Percentiles rank a stretch among this genome's conserved stretches.
These are phyloP conservation scores for Aptenodytes forsteri DNA, from an alignment of 2,113 vertebrate genomes.

Conservation along the genomic window DNA sequence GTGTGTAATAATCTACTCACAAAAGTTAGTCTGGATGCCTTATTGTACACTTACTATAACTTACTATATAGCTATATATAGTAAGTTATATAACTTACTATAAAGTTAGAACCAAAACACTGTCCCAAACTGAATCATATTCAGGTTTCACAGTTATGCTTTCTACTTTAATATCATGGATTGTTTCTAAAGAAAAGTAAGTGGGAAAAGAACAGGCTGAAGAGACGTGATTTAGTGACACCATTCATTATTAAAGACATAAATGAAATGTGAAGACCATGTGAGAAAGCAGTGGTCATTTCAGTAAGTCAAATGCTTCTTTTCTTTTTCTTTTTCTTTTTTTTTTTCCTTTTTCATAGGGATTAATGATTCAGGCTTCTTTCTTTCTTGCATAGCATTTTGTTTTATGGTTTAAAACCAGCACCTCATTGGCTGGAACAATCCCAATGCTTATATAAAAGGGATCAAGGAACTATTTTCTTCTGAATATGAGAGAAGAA, in stretches of 20 bases:
- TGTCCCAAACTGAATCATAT: background rate
- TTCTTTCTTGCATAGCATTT: background rate
- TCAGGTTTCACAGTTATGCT: background rate
- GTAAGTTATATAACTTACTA: background rate
- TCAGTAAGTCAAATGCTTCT: background rate
- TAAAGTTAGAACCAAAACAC: background rate
- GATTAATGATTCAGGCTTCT: background rate
- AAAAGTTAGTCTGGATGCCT: background rate
- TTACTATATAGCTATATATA: too few species aligned
- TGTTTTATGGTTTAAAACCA: background rate
- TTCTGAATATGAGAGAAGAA: background rate
- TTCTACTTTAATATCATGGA: background rate
- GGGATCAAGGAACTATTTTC: background rate
- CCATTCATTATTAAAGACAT: background rate
- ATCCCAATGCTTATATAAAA: background rate
- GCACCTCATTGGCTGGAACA: background rate
- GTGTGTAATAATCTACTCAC: background rate
- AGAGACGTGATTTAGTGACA: background rate
- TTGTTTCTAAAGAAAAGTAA: background rate
- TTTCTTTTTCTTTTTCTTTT: rapidly evolving
- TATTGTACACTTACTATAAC: background rate
- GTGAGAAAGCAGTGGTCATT: background rate
- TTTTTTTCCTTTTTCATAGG: background rate
- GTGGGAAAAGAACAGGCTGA: background rate
- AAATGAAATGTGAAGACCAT: background rate